phyloP scores from a whole-genome alignment of 2,797 vertebrate species.

The Erpetoichthys calabaricus region DNA sequence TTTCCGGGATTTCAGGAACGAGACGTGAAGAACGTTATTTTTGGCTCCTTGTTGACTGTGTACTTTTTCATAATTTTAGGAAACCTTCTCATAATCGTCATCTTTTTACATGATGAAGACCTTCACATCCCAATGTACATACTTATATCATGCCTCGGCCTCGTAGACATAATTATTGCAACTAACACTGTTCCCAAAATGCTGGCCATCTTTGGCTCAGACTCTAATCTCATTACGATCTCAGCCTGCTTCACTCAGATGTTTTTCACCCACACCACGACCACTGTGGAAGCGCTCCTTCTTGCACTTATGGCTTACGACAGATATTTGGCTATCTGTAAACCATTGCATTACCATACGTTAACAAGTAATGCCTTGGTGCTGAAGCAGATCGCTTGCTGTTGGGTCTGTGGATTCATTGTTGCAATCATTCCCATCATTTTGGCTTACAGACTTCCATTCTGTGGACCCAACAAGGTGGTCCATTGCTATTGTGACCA shows the following conservation, averaged over 20 bases:
- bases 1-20: too few species aligned
- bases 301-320: constrained; percentile 12
- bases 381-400: neutral
- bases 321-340: neutral
- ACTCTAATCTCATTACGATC: neutral
- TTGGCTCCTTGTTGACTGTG: neutral
- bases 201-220: neutral
- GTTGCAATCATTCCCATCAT: neutral
- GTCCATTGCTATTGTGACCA: constrained; percentile 13
- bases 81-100: neutral
- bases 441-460: constrained; percentile 10
- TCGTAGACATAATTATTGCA: constrained; percentile 1
- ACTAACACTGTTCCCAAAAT: constrained; percentile 3
- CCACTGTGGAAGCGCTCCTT: neutral
- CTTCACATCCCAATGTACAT: constrained; percentile 3
- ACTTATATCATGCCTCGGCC: neutral
- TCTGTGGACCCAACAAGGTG: constrained; percentile 5
- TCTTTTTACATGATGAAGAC: neutral
- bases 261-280: neutral
- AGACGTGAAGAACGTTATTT: neutral
- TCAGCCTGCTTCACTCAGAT: constrained; percentile 8
- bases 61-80: neutral
- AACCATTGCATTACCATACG: neutral
- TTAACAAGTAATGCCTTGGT: constrained; percentile 5
- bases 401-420: constrained; percentile 3